Conservation (phyloP, 2,797 vertebrate species). For the Oceanodroma leucorhoa region DNA sequence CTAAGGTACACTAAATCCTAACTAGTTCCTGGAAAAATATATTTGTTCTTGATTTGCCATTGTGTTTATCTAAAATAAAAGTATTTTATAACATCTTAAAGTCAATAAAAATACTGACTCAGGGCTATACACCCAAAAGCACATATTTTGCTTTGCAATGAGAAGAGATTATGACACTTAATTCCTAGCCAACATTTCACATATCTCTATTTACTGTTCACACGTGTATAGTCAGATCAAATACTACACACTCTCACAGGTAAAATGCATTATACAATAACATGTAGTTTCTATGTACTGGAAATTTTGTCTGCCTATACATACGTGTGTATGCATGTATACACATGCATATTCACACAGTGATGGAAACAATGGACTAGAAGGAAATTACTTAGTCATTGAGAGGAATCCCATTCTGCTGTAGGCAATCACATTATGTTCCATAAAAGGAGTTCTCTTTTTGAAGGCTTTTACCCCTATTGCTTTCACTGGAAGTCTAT, state of each 20-base stretch:
- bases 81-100: not conserved
- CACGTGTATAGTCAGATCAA: not conserved
- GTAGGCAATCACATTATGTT: not conserved
- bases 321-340: too few species aligned
- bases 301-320: not conserved
- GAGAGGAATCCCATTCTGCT: not conserved
- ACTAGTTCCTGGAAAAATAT: slow-evolving; percentile 26
- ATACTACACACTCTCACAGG: not conserved
- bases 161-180: slow-evolving; percentile 8
- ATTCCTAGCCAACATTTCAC: not conserved
- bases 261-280: not conserved
- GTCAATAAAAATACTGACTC: slow-evolving; percentile 49
- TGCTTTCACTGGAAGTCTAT: not conserved
- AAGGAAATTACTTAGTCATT: not conserved
- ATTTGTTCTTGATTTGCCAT: not conserved
- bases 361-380: not conserved
- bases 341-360: not conserved
- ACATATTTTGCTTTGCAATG: not conserved
- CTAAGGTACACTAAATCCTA: not conserved
- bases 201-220: not conserved
- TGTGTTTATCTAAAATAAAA: slow-evolving; percentile 27
- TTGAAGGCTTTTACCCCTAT: not conserved
- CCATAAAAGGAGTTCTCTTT: not conserved
- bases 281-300: not conserved
- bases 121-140: slow-evolving; percentile 23